These are phyloP conservation scores for Adelphocoris suturalis DNA, from an alignment of 2,888 invertebrate species.

Conservation along the genomic window DNA sequence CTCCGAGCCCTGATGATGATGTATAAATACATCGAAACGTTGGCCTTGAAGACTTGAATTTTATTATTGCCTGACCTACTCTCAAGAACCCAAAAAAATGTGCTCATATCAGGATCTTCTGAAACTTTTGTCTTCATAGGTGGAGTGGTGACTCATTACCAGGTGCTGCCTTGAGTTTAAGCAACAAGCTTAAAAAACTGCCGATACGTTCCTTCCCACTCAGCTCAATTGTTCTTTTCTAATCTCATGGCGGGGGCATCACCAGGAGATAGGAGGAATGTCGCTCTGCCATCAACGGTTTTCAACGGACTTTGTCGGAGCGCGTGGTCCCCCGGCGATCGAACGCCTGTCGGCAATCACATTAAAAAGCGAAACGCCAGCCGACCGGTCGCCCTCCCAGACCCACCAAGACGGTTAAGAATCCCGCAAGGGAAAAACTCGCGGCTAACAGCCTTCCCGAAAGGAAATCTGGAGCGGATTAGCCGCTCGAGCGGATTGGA, in stretches of 20 bases:
- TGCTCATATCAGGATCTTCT: no score
- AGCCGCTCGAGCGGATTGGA: neutral
- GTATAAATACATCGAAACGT: no score
- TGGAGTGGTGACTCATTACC: no score
- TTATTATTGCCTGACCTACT: no score
- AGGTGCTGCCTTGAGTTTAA: no score
- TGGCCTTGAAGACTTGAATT: no score
- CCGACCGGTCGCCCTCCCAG: constrained; percentile 4
- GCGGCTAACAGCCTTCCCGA: constrained; percentile 10
- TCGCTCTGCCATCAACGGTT: neutral
- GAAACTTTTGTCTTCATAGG: no score
- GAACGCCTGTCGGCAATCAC: constrained; percentile 36
- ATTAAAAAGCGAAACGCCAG: constrained; percentile 42
- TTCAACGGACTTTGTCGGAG: constrained; percentile 16
- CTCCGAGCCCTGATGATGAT: no score
- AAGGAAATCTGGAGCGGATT: constrained; percentile 42
- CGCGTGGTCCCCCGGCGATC: constrained; percentile 29
- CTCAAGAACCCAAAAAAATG: no score
- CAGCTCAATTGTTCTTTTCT: neutral
- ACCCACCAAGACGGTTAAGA: constrained; percentile 39
- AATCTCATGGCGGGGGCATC: neutral
- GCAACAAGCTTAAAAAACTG: no score
- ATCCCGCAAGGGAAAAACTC: constrained; percentile 11
- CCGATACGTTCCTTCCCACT: no score
- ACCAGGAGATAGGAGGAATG: neutral